Evolutionary conservation across 2,113 vertebrate genomes (phyloP).

Genomic region (Anoplopoma fimbria): DNA sequence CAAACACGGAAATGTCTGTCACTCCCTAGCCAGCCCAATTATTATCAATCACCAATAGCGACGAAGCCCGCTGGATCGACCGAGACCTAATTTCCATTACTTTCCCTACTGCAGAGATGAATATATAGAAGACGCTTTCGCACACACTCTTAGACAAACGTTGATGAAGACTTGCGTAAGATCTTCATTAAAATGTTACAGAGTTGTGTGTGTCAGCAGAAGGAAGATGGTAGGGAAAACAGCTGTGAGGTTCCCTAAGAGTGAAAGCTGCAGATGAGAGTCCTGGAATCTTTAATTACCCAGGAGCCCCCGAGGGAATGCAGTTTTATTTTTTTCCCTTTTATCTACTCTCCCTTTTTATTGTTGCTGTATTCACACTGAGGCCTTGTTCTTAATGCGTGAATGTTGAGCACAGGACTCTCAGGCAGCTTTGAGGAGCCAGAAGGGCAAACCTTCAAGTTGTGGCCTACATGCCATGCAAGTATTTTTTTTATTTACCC

Average conservation of each 20-base stretch:
- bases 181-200: constrained; percentile 40
- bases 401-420: constrained; percentile 23
- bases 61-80: constrained; percentile 39
- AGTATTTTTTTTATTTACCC: background rate
- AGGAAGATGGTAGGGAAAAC: constrained; percentile 51
- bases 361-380: constrained; percentile 37
- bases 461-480: constrained; percentile 10
- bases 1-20: constrained; percentile 58
- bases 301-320: constrained; percentile 57
- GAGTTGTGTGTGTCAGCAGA: constrained; percentile 38
- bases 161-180: constrained; percentile 27
- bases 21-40: constrained; percentile 48
- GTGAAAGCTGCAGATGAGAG: constrained; percentile 48
- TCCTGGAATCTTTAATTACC: constrained; percentile 70
- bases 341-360: constrained; percentile 35
- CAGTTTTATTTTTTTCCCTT: constrained; percentile 49
- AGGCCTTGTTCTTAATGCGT: constrained; percentile 31
- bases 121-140: background rate
- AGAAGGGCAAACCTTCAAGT: constrained; percentile 21
- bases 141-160: constrained; percentile 7
- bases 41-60: constrained; percentile 63
- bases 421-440: constrained; percentile 37
- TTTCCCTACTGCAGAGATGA: background rate
- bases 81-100: background rate
- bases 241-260: constrained; percentile 56